These are phyloP conservation scores for Toxostoma redivivum DNA, from an alignment of 2,113 vertebrate species.

Conservation along the genomic window DNA sequence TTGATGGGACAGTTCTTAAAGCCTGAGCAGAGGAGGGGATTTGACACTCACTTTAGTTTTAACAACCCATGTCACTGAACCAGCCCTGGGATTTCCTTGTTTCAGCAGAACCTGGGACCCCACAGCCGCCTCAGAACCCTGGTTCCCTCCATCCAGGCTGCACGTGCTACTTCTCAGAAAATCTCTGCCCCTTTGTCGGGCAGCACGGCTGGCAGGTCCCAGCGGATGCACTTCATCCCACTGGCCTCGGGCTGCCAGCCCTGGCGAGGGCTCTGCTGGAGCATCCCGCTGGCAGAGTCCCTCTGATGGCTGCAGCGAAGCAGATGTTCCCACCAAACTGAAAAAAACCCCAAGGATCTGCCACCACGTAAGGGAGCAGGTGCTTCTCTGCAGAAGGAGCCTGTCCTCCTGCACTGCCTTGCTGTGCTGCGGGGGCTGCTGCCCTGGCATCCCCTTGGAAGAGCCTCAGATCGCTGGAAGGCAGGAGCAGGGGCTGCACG, in stretches of 20 bases:
- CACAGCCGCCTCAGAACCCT: neutral
- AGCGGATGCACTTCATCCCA: accelerated
- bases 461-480: neutral
- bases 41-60: neutral
- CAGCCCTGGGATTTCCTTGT: neutral
- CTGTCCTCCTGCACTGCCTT: neutral
- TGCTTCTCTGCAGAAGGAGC: constrained; percentile 72
- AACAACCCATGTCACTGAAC: neutral
- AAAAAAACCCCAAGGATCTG: constrained; percentile 71
- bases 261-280: accelerated
- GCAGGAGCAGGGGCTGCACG: neutral
- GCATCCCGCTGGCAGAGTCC: accelerated
- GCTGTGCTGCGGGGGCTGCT: neutral
- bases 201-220: neutral
- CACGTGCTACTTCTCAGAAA: accelerated
- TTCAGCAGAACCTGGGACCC: neutral
- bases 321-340: neutral
- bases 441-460: neutral
- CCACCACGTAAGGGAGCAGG: constrained; percentile 67
- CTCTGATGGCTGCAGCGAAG: neutral
- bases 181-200: neutral
- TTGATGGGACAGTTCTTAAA: neutral
- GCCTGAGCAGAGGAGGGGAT: accelerated
- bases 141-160: neutral
- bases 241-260: accelerated